phyloP scores from a whole-genome alignment of 2,113 vertebrate genomes.

The Anoplopoma fimbria region DNA sequence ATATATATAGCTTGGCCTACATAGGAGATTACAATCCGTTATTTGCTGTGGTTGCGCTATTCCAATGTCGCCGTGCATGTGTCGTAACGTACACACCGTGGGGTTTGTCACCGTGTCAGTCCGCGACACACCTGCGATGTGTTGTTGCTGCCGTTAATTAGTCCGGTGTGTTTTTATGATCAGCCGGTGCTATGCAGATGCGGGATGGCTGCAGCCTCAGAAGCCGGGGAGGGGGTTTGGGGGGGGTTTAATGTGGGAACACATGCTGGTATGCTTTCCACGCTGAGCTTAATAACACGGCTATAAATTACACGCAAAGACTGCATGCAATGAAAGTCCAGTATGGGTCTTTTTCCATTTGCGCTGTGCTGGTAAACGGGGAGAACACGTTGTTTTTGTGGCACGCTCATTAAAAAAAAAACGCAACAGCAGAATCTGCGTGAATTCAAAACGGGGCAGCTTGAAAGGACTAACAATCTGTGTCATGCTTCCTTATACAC shows the following conservation, averaged over 20 bases:
- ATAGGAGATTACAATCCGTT: background rate
- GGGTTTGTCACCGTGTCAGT: constrained; percentile 18
- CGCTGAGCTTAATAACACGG: constrained; percentile 16
- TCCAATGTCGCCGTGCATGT: background rate
- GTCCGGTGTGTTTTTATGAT: constrained; percentile 8
- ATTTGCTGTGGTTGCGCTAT: background rate
- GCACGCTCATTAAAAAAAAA: constrained; percentile 5
- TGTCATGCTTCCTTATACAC: constrained; percentile 46
- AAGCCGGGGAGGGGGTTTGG: constrained; percentile 4
- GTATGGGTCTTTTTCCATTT: background rate
- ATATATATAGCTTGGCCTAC: background rate
- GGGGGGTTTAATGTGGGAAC: background rate
- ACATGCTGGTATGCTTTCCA: constrained; percentile 30
- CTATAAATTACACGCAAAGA: background rate
- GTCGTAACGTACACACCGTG: background rate
- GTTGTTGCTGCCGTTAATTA: constrained; percentile 36
- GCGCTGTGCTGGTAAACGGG: background rate
- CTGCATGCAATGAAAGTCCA: constrained; percentile 1
- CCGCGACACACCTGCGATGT: constrained; percentile 60
- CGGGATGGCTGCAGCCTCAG: constrained; percentile 19
- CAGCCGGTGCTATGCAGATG: constrained; percentile 54
- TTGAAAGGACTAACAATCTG: constrained; percentile 20
- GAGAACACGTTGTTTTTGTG: background rate
- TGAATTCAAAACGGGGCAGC: constrained; percentile 15
- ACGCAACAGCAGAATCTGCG: background rate